phyloP scores from a whole-genome alignment of 2,888 invertebrate species.

The Eristalis arbustorum region DNA sequence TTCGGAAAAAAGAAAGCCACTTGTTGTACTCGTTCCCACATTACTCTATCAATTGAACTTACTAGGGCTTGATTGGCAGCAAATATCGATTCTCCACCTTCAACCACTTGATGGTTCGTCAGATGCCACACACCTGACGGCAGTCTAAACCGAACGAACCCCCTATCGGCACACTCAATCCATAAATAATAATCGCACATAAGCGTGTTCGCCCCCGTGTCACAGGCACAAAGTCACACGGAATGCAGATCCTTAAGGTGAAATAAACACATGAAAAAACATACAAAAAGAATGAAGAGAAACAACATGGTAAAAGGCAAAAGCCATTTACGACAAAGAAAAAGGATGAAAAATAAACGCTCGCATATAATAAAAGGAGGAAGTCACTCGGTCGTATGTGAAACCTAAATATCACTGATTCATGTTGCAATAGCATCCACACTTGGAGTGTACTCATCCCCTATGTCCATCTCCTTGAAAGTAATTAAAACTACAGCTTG shows the following conservation, averaged over 20 bases:
- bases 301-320: constrained; percentile 11
- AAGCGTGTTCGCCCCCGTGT: constrained; percentile 27
- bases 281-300: too few species aligned
- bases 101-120: constrained; percentile 21
- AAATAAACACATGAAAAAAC: too few species aligned
- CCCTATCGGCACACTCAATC: background rate
- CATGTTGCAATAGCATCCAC: constrained; percentile 35
- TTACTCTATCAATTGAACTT: constrained; percentile 39
- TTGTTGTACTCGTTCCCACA: constrained; percentile 46
- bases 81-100: constrained; percentile 53
- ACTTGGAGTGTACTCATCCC: constrained; percentile 12
- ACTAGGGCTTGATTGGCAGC: constrained; percentile 36
- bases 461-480: constrained; percentile 60
- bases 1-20: constrained; percentile 32
- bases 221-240: constrained; percentile 53
- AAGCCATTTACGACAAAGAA: background rate
- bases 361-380: background rate
- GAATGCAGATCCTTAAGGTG: constrained; percentile 43
- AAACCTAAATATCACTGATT: constrained; percentile 49
- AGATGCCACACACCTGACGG: background rate
- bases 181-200: constrained; percentile 62
- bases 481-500: constrained; percentile 68
- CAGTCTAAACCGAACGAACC: background rate
- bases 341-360: background rate
- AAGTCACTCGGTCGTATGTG: constrained; percentile 60